Percentiles rank a stretch among this genome's conserved stretches.
Conservation (phyloP, 1,140 invertebrate species). For the Melipona quadrifasciata region DNA sequence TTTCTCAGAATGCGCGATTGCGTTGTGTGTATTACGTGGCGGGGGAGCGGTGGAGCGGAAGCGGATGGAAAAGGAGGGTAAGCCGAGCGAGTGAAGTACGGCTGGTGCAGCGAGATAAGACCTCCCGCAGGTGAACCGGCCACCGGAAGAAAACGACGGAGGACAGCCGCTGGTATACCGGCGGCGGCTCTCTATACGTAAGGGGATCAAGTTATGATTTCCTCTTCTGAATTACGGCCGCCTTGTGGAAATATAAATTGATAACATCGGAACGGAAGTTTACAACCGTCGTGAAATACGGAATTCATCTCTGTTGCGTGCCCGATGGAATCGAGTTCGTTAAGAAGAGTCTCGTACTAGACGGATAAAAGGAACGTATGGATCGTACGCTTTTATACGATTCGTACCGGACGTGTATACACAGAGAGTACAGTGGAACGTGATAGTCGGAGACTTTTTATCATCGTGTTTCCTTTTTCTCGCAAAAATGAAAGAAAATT, state of each 20-base stretch:
- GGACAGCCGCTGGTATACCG: conserved; percentile 21
- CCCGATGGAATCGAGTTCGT: conserved; percentile 46
- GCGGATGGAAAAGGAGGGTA: neutral
- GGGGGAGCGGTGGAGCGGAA: no score
- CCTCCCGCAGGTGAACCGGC: conserved; percentile 36
- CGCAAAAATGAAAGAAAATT: neutral
- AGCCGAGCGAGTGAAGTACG: conserved; percentile 43
- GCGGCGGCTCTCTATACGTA: conserved; percentile 15
- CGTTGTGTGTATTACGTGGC: conserved; percentile 26
- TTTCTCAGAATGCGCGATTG: conserved; percentile 50
- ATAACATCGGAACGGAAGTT: conserved; percentile 51
- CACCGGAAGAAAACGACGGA: conserved; percentile 35
- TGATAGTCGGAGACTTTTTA: neutral
- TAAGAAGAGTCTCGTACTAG: conserved; percentile 12
- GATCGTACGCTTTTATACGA: neutral
- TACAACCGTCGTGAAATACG: conserved; percentile 46
- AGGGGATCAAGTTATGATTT: conserved; percentile 51
- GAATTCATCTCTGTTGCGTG: neutral
- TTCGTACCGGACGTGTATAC: no score
- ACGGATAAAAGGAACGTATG: neutral
- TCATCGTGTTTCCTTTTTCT: neutral
- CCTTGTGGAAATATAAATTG: conserved; percentile 60
- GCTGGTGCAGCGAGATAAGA: conserved; percentile 62
- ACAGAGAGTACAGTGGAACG: neutral
- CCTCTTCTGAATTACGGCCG: conserved; percentile 32